A percentile compares a stretch with the other conserved stretches of the same genome.
phyloP scores from a whole-genome alignment of 1,140 invertebrate genomes.

The Tetraneura akinire region DNA sequence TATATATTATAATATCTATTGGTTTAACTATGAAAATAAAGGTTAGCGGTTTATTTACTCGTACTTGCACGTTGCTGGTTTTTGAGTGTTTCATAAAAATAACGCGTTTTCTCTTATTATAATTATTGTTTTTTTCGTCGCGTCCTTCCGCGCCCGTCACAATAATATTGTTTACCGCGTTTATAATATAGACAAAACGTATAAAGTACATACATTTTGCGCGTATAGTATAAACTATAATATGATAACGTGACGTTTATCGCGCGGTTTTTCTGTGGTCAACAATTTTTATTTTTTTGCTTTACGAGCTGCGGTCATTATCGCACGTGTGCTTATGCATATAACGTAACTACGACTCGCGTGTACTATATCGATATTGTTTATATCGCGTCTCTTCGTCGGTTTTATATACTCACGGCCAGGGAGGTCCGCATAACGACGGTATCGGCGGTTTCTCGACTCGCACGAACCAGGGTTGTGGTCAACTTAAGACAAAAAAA shows the following conservation, averaged over 20 bases:
- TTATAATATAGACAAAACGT: conserved; percentile 1
- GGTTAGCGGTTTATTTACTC: too few species aligned
- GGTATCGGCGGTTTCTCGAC: background rate
- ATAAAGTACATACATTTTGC: background rate
- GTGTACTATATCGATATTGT: too few species aligned
- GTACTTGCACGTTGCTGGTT: too few species aligned
- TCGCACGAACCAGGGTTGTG: conserved; percentile 36
- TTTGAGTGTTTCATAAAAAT: too few species aligned
- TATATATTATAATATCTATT: too few species aligned
- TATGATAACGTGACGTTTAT: conserved; percentile 20
- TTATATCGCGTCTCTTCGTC: background rate
- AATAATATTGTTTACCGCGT: background rate
- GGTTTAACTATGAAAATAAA: too few species aligned
- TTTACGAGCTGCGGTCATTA: conserved; percentile 34
- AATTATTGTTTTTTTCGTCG: background rate
- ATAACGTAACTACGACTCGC: conserved; percentile 16
- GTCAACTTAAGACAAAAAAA: background rate
- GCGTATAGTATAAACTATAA: background rate
- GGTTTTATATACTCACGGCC: background rate
- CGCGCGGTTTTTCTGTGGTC: conserved; percentile 12
- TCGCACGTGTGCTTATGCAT: conserved; percentile 10
- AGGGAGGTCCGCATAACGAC: background rate
- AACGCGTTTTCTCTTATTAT: too few species aligned
- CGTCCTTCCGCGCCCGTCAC: background rate
- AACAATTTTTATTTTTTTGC: background rate